phyloP scores from a whole-genome alignment of 2,797 vertebrate genomes.

The Megalops cyprinoides region DNA sequence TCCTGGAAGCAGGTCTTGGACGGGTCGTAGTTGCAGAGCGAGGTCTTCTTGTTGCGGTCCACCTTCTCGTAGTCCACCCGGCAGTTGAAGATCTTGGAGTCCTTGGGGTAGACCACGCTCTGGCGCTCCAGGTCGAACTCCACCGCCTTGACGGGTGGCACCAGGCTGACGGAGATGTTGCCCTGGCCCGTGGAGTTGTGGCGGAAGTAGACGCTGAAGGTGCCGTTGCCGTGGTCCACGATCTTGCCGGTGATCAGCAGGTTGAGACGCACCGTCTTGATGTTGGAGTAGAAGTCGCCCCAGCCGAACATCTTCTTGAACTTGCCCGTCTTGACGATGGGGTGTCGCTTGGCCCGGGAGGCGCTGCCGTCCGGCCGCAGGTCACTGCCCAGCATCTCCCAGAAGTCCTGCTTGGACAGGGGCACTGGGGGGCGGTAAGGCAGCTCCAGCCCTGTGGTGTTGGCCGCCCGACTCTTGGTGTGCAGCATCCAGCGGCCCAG shows the following conservation, averaged over 20 bases:
- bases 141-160: constrained; percentile 91
- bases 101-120: constrained; percentile 95
- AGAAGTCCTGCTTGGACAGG: constrained; percentile 83
- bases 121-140: constrained; percentile 95
- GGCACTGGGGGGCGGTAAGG: constrained; percentile 78
- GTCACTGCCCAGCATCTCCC: constrained; percentile 85
- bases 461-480: constrained; percentile 74
- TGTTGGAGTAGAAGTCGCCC: constrained; percentile 98
- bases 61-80: constrained; percentile 95
- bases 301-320: constrained; percentile 97
- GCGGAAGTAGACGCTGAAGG: constrained; percentile 93
- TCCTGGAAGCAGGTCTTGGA: constrained; percentile 95
- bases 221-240: constrained; percentile 95
- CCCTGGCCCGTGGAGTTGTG: constrained; percentile 97
- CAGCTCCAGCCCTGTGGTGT: constrained; percentile 82
- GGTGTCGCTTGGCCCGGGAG: constrained; percentile 79
- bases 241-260: constrained; percentile 97
- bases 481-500: constrained; percentile 80
- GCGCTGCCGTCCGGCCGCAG: constrained; percentile 67
- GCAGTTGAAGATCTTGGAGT: constrained; percentile 98
- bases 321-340: constrained; percentile 81
- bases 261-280: constrained; percentile 96
- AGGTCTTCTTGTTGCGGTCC: constrained; percentile 89
- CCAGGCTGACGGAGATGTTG: constrained; percentile 95
- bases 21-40: constrained; percentile 93